Conservation (phyloP, 2,797 vertebrate species). For the Chiloscyllium punctatum region DNA sequence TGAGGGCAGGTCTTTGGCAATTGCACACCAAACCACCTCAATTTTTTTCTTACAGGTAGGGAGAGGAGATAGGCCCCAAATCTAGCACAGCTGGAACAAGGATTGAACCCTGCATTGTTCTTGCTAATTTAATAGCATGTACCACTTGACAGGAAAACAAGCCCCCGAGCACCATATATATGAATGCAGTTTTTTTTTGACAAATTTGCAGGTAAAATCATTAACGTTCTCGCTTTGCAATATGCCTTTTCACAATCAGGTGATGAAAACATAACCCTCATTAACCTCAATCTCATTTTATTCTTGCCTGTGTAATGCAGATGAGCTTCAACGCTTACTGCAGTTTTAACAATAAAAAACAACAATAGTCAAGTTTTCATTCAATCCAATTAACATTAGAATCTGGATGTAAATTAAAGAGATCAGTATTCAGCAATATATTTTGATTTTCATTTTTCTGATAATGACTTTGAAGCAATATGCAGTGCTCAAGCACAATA, state of each 20-base stretch:
- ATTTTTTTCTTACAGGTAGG: too few relatives aligned
- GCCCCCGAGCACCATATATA: background rate
- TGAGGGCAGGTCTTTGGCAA: too few relatives aligned
- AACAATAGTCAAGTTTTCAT: too few relatives aligned
- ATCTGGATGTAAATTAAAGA: background rate
- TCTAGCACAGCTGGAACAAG: too few relatives aligned
- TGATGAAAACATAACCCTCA: background rate
- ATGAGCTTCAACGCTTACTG: background rate
- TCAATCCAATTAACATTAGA: background rate
- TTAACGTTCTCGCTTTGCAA: background rate
- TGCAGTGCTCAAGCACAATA: background rate
- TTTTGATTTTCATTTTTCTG: background rate
- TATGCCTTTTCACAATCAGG: background rate
- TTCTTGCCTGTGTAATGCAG: background rate
- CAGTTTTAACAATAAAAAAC: background rate
- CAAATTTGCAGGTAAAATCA: background rate
- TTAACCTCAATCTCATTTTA: background rate
- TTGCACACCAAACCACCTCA: too few relatives aligned
- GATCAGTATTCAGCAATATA: background rate
- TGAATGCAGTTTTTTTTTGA: background rate
- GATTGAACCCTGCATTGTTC: too few relatives aligned
- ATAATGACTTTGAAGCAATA: background rate
- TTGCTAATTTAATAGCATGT: too few relatives aligned
- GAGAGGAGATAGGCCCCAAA: too few relatives aligned
- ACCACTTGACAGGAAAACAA: too few relatives aligned